Percentiles rank a stretch among this genome's conserved stretches.
Evolutionary conservation across 2,797 vertebrate species (phyloP).

Genomic region (Otolemur crassicaudatus): DNA sequence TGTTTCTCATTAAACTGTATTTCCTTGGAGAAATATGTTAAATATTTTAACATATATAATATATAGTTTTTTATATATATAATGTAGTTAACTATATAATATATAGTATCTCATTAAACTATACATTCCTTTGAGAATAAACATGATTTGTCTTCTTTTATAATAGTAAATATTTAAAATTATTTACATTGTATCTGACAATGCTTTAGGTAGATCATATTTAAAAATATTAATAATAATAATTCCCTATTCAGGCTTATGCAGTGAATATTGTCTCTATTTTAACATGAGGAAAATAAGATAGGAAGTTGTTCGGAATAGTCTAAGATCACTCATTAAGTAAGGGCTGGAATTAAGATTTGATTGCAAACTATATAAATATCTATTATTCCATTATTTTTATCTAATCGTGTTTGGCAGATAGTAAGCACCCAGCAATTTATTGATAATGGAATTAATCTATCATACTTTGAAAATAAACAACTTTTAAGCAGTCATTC

Average conservation of each 20-base stretch:
- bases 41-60: too few relatives aligned
- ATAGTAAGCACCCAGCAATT: neutral
- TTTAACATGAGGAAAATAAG: neutral
- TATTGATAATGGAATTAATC: neutral
- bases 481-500: neutral
- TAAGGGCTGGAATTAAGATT: neutral
- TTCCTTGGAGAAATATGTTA: neutral
- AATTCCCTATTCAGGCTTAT: neutral
- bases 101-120: neutral
- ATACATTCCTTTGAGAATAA: neutral
- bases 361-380: neutral
- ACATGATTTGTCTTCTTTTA: neutral
- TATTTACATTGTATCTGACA: neutral
- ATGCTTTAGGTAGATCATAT: neutral
- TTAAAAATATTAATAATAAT: neutral
- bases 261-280: neutral
- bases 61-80: too few relatives aligned
- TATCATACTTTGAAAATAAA: constrained; percentile 15
- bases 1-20: neutral
- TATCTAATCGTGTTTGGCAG: neutral
- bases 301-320: neutral
- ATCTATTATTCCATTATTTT: neutral
- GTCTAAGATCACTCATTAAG: neutral
- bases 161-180: neutral
- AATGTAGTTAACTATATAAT: too few relatives aligned